A percentile compares a stretch with the other conserved stretches of the same genome.
phyloP scores from a whole-genome alignment of 2,888 invertebrate genomes.

The Microctonus brassicae region DNA sequence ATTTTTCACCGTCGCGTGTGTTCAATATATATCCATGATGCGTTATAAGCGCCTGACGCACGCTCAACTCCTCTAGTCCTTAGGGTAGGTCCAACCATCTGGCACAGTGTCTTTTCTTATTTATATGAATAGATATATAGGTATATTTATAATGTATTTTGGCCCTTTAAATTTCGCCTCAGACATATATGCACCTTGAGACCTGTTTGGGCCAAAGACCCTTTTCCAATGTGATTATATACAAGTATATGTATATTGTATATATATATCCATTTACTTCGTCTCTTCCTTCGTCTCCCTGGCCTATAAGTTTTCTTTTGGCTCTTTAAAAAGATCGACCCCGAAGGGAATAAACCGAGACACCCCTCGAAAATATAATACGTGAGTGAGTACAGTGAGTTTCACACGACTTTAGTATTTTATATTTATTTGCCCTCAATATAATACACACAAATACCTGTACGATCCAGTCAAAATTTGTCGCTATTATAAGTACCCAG shows the following conservation, averaged over 20 bases:
- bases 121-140: background rate
- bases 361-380: constrained; percentile 22
- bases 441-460: background rate
- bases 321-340: constrained; percentile 45
- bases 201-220: constrained; percentile 63
- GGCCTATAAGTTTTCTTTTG: constrained; percentile 21
- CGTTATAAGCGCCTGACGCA: background rate
- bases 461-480: background rate
- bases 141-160: background rate
- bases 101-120: constrained; percentile 20
- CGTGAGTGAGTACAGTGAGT: constrained; percentile 24
- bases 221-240: constrained; percentile 47
- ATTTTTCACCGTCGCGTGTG: constrained; percentile 11
- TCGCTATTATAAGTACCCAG: background rate
- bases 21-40: background rate
- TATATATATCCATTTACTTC: constrained; percentile 8
- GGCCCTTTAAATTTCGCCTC: constrained; percentile 61
- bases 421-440: constrained; percentile 1
- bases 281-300: constrained; percentile 28
- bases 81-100: constrained; percentile 37
- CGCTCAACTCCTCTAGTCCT: background rate
- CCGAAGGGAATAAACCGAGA: constrained; percentile 30
- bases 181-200: constrained; percentile 66
- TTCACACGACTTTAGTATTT: background rate
- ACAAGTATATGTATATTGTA: too few species aligned